phyloP scores from a whole-genome alignment of 2,888 invertebrate genomes.

The Buathra laborator region DNA sequence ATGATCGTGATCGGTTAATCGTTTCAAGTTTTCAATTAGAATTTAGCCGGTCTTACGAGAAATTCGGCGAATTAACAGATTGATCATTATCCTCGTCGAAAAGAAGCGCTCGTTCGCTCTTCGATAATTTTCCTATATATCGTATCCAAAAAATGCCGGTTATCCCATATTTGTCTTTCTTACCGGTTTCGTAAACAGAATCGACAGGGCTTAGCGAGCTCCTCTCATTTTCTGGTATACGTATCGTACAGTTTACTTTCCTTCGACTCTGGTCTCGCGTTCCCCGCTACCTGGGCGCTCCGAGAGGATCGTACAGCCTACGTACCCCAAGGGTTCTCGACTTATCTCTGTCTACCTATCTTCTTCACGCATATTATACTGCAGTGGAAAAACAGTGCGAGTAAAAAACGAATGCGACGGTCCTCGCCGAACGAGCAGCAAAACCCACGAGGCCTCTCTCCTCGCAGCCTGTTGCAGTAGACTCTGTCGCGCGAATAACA shows the following conservation, averaged over 20 bases:
- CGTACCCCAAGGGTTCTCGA: slow-evolving; percentile 74
- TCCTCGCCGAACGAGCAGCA: slow-evolving; percentile 31
- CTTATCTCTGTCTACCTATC: slow-evolving; percentile 82
- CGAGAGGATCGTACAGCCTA: slow-evolving; percentile 18
- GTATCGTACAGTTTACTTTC: slow-evolving; percentile 23
- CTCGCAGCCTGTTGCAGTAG: slow-evolving; percentile 68
- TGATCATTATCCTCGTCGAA: not conserved
- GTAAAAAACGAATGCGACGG: slow-evolving; percentile 67
- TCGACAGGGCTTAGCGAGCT: not conserved
- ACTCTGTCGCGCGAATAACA: slow-evolving; percentile 82
- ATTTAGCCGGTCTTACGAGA: too few relatives aligned
- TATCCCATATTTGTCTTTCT: not conserved
- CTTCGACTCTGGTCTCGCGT: slow-evolving; percentile 36
- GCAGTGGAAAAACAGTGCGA: slow-evolving; percentile 77
- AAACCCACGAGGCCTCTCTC: slow-evolving; percentile 58
- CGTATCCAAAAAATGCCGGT: not conserved
- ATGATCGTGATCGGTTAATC: too few relatives aligned
- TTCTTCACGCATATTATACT: slow-evolving; percentile 82
- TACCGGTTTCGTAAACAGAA: not conserved
- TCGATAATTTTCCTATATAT: not conserved
- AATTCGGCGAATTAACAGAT: too few relatives aligned
- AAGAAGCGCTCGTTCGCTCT: not conserved
- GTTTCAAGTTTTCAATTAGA: too few relatives aligned
- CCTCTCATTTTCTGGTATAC: not conserved
- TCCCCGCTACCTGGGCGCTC: slow-evolving; percentile 52